phyloP scores from a whole-genome alignment of 2,797 vertebrate species.

The Masticophis lateralis region DNA sequence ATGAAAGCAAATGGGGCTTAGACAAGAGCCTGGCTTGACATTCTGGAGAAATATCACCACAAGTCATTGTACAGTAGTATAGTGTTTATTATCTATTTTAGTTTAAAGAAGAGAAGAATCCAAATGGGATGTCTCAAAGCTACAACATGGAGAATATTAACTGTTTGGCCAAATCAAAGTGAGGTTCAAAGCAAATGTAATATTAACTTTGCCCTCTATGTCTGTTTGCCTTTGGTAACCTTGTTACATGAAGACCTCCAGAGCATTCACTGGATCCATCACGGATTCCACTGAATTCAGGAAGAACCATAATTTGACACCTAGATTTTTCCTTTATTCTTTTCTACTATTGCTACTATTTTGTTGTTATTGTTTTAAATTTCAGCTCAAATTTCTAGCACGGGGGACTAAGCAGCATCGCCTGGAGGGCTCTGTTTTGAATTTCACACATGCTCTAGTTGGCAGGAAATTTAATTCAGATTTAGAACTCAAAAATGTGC shows the following conservation, averaged over 20 bases:
- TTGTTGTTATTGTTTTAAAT: constrained; percentile 42
- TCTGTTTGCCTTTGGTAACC: constrained; percentile 33
- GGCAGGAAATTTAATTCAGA: constrained; percentile 40
- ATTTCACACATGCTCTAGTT: constrained; percentile 34
- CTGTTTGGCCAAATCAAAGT: constrained; percentile 1
- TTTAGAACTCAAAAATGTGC: constrained; percentile 29
- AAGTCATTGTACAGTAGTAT: not conserved
- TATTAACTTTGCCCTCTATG: constrained; percentile 2
- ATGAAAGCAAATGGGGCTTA: not conserved
- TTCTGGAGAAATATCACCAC: not conserved
- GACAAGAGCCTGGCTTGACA: not conserved
- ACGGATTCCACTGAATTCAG: constrained; percentile 3
- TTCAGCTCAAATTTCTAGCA: constrained; percentile 33
- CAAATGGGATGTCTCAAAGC: not conserved
- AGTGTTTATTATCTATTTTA: not conserved
- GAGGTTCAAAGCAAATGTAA: constrained; percentile 23
- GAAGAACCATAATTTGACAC: constrained; percentile 15
- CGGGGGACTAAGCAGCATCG: not conserved
- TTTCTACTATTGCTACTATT: constrained; percentile 22
- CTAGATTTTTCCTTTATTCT: constrained; percentile 4
- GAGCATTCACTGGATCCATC: not conserved
- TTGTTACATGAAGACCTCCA: constrained; percentile 18
- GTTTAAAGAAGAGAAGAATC: not conserved
- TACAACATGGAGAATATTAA: not conserved
- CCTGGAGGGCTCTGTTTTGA: constrained; percentile 36